A percentile compares a stretch with the other conserved stretches of the same genome.
phyloP scores from a whole-genome alignment of 2,797 vertebrate species.

The Eurystomus glaucurus region DNA sequence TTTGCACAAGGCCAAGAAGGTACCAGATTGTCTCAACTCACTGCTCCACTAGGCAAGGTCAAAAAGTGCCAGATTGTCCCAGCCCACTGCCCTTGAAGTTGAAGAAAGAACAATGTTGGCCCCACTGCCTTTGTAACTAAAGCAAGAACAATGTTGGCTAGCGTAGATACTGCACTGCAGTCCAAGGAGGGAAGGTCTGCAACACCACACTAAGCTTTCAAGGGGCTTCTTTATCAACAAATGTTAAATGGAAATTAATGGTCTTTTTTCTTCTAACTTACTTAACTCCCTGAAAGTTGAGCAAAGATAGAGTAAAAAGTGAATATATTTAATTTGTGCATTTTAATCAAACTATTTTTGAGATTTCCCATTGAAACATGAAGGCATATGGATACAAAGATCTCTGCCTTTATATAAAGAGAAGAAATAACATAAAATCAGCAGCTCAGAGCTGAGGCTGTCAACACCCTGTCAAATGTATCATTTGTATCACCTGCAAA shows the following conservation, averaged over 20 bases:
- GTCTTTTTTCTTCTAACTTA: background rate
- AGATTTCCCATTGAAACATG: conserved; percentile 17
- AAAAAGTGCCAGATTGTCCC: background rate
- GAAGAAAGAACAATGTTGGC: background rate
- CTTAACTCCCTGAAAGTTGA: background rate
- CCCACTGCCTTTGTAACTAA: background rate
- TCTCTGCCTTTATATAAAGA: conserved; percentile 10
- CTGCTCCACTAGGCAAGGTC: background rate
- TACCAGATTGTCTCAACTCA: background rate
- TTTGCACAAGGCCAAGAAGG: background rate
- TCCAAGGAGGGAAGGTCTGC: background rate
- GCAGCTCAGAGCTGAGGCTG: conserved; percentile 23
- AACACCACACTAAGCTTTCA: background rate
- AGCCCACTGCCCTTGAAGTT: background rate
- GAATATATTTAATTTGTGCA: background rate
- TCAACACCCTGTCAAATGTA: conserved; percentile 54
- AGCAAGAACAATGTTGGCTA: background rate
- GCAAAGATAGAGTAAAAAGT: background rate
- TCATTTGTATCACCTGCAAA: background rate
- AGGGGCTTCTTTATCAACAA: background rate
- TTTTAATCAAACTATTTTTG: conserved; percentile 33
- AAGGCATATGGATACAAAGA: conserved; percentile 52
- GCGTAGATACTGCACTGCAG: background rate
- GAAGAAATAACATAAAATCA: conserved; percentile 26
- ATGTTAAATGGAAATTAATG: background rate